A percentile compares a stretch with the other conserved stretches of the same genome.
phyloP scores from a whole-genome alignment of 2,113 vertebrate species.

The Psettodes erumei region DNA sequence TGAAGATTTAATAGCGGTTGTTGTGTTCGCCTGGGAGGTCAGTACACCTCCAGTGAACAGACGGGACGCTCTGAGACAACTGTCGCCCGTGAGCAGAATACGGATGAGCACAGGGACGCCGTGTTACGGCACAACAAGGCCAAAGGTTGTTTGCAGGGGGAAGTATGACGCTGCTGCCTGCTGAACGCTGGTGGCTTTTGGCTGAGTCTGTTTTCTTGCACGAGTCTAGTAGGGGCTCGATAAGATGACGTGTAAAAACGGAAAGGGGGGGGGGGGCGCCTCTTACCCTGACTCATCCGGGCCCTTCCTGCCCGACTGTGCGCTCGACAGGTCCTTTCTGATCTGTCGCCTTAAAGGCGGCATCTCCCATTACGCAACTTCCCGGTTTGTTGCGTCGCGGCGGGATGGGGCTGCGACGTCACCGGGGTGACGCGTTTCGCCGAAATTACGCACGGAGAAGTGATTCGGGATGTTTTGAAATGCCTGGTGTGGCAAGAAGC shows the following conservation, averaged over 20 bases:
- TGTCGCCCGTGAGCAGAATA: slow-evolving; percentile 65
- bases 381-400: slow-evolving; percentile 45
- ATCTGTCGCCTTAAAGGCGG: slow-evolving; percentile 51
- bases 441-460: slow-evolving; percentile 44
- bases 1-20: slow-evolving; percentile 38
- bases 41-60: slow-evolving; percentile 42
- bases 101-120: slow-evolving; percentile 50
- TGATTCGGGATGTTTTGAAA: slow-evolving; percentile 51
- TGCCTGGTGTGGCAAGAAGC: slow-evolving; percentile 42
- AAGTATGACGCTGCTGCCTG: slow-evolving; percentile 20
- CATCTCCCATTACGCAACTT: slow-evolving; percentile 53
- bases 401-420: slow-evolving; percentile 42
- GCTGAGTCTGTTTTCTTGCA: background rate
- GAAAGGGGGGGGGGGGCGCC: too few species aligned
- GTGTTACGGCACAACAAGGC: slow-evolving; percentile 45
- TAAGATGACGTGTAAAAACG: slow-evolving; percentile 34
- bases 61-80: slow-evolving; percentile 59
- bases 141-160: slow-evolving; percentile 58
- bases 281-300: slow-evolving; percentile 42
- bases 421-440: slow-evolving; percentile 36
- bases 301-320: slow-evolving; percentile 44
- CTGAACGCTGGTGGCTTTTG: background rate
- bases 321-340: slow-evolving; percentile 62
- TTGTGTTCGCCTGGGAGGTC: slow-evolving; percentile 49
- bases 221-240: slow-evolving; percentile 4